Base-by-base conservation (phyloP, 1,140 invertebrate genomes). In the Pseudomyrmex flavicornis region DNA sequence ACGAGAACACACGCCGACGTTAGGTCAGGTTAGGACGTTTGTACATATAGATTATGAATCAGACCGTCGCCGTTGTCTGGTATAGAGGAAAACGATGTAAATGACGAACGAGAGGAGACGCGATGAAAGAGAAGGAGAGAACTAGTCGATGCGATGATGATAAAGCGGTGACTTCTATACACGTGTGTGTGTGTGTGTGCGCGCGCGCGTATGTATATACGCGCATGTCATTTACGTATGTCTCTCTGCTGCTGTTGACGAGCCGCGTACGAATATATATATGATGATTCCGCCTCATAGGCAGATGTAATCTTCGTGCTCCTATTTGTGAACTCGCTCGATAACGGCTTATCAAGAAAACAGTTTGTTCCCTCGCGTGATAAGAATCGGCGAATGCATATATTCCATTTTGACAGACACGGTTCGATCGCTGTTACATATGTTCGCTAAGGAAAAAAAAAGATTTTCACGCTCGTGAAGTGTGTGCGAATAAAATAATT, bases 21-120 rank as follows among this genome's bases (percentile, higher is more conserved):
- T 68, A 35, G 35, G 35, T 35, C 35, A 35, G 35, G 35, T 35
- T 35, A 35, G 35, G 35, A 35, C 5, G 35, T 35, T 35, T 35
- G 5, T 35, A 26, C 48, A 56, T 68, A 74, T 72, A 17, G 56
- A 20, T 77, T 84, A 76, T 50, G 61, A 79, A 66, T 85, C 26
- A 58, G 17, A 20, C 84, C 26, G 7, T 3, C 8, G 58, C 35
- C 35, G 35, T 35, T 59, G 73, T 75, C 73, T 26, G 44, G 15
- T 63, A 17, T 35, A 52, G 17, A 54, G 8, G 46, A 68, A 68
- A 17, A 48, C 70, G 13, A 4, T 52, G 3, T 5, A 58, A 20
- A 13, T 10, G 20, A 44, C 35, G 22, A 44, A 26, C 0, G 15
- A 15, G n/a, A 2, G n/a, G 22, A 17, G 26, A 7, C 56, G 2